These are phyloP conservation scores for Bubo blakistoni DNA, from an alignment of 2,113 vertebrate species.

Conservation along the genomic window DNA sequence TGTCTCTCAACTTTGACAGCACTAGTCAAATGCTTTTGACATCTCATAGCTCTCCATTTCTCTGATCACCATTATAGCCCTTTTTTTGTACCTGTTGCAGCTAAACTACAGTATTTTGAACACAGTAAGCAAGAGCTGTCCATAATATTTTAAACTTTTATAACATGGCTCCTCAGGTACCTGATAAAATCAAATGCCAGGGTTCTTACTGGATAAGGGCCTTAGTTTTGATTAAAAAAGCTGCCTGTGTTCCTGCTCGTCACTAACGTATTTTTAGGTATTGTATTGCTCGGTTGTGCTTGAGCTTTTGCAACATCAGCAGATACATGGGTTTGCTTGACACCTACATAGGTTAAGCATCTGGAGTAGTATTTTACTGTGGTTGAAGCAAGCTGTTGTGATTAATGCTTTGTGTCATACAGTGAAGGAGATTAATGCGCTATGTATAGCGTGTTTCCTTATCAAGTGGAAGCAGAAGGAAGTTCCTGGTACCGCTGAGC, in stretches of 20 bases:
- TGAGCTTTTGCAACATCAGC: constrained; percentile 3
- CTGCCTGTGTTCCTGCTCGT: background rate
- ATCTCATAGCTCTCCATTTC: background rate
- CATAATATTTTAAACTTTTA: background rate
- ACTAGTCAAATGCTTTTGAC: background rate
- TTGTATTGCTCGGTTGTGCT: background rate
- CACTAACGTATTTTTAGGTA: background rate
- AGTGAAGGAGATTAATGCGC: background rate
- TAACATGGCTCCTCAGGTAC: background rate
- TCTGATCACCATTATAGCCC: background rate
- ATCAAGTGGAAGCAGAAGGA: constrained; percentile 25
- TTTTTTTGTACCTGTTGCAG: background rate
- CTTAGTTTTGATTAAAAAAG: background rate
- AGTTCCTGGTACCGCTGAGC: background rate
- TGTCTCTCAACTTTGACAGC: background rate
- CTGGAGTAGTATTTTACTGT: background rate
- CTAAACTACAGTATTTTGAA: background rate
- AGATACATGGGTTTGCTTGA: background rate
- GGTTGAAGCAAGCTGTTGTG: background rate
- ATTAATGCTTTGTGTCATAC: background rate
- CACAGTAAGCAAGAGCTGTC: background rate
- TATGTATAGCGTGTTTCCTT: background rate
- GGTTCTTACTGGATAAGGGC: background rate
- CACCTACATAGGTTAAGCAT: background rate
- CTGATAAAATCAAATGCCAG: background rate